Percentiles rank a stretch among this genome's conserved stretches.
phyloP scores from a whole-genome alignment of 2,113 vertebrate species.

The Chamaetylas fuelleborni region DNA sequence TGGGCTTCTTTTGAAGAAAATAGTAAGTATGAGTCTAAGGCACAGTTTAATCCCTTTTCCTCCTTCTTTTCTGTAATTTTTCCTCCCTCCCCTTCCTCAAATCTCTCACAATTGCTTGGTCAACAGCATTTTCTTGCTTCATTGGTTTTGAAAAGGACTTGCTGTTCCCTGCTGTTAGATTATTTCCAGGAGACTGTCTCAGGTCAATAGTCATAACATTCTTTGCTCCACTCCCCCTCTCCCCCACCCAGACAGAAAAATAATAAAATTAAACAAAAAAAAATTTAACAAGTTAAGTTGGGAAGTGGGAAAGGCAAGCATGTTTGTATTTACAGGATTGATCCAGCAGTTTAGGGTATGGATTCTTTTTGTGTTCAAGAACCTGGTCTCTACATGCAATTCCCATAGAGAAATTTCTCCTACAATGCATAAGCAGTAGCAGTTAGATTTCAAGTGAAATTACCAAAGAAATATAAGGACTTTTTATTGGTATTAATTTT shows the following conservation, averaged over 20 bases:
- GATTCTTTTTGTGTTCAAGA: background rate
- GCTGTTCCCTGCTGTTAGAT: conserved; percentile 61
- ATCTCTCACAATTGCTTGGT: conserved; percentile 52
- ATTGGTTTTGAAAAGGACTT: conserved; percentile 68
- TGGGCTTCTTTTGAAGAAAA: background rate
- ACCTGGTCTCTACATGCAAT: background rate
- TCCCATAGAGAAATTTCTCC: background rate
- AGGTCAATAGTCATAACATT: conserved; percentile 55
- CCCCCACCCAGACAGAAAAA: background rate
- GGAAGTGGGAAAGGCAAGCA: background rate
- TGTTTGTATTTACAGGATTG: background rate
- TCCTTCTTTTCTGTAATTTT: background rate
- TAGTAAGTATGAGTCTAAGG: background rate
- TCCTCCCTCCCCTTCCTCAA: background rate
- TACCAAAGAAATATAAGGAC: background rate
- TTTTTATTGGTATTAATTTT: background rate
- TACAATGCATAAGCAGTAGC: background rate
- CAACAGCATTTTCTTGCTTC: conserved; percentile 70
- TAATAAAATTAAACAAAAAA: background rate
- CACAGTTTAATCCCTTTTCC: background rate
- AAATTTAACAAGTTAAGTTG: background rate
- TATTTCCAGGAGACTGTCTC: conserved; percentile 69
- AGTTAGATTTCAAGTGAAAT: background rate
- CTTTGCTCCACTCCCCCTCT: background rate
- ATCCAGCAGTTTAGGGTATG: background rate